These are phyloP conservation scores for Stenurella melanura DNA, from an alignment of 2,888 invertebrate species.

Conservation along the genomic window DNA sequence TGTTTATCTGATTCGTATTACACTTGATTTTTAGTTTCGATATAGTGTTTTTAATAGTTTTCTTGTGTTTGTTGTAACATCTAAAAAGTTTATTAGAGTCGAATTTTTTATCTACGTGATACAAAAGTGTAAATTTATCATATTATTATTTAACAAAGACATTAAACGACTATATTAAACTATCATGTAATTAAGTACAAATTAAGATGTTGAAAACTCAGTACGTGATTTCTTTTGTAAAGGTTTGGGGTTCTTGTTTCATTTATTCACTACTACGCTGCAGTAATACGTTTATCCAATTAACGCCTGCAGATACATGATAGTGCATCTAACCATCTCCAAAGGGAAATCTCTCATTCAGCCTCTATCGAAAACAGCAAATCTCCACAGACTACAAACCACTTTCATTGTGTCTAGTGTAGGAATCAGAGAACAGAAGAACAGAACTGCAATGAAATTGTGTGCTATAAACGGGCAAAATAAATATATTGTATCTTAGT, in stretches of 20 bases:
- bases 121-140: too few relatives aligned
- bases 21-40: too few relatives aligned
- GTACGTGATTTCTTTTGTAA: too few relatives aligned
- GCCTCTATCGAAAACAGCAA: slow-evolving; percentile 9
- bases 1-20: too few relatives aligned
- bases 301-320: slow-evolving; percentile 9
- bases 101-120: too few relatives aligned
- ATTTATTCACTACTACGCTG: slow-evolving; percentile 13
- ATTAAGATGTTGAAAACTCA: too few relatives aligned
- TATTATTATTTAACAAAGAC: too few relatives aligned
- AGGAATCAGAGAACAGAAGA: background rate
- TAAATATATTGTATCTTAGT: background rate
- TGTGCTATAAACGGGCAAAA: background rate
- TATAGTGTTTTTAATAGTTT: too few relatives aligned
- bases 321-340: slow-evolving; percentile 14
- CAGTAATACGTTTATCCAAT: slow-evolving; percentile 12
- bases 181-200: too few relatives aligned
- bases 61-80: too few relatives aligned
- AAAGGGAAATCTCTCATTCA: background rate
- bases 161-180: too few relatives aligned
- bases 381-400: slow-evolving; percentile 14
- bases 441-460: background rate
- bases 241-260: background rate
- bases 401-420: slow-evolving; percentile 9
- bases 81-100: too few relatives aligned